These are phyloP conservation scores for Alexandromys oeconomus DNA, from an alignment of 2,797 vertebrate species.

Conservation along the genomic window DNA sequence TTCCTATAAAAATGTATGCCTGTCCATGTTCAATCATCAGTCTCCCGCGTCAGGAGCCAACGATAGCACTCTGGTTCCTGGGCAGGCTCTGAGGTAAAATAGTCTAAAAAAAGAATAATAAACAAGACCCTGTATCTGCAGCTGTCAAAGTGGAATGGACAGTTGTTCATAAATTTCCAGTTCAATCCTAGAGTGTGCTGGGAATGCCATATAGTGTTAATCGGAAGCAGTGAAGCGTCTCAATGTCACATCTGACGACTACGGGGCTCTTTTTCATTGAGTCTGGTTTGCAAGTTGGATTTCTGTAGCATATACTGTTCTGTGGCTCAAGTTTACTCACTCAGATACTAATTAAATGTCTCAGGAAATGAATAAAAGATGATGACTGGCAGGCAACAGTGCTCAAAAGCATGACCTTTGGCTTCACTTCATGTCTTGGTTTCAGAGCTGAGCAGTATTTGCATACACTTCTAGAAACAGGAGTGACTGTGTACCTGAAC, in stretches of 20 bases:
- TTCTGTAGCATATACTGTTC: not conserved
- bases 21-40: conserved; percentile 66
- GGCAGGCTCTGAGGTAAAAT: conserved; percentile 63
- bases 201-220: not conserved
- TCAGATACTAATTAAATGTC: conserved; percentile 26
- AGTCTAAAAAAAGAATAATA: conserved; percentile 67
- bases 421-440: not conserved
- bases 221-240: conserved; percentile 26
- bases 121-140: conserved; percentile 40
- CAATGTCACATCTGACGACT: not conserved
- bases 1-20: conserved; percentile 76
- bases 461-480: not conserved
- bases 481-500: not conserved
- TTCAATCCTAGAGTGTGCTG: not conserved
- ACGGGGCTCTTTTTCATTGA: not conserved
- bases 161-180: conserved; percentile 59
- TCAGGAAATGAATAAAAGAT: conserved; percentile 10
- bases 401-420: not conserved
- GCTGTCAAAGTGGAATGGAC: conserved; percentile 57
- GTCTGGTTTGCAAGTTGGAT: conserved; percentile 7
- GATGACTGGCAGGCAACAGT: not conserved
- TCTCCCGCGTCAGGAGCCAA: conserved; percentile 71
- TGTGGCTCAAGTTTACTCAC: not conserved
- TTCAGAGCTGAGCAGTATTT: conserved; percentile 1
- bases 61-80: conserved; percentile 55